A percentile compares a stretch with the other conserved stretches of the same genome.
These are phyloP conservation scores for Noctua janthina DNA, from an alignment of 2,888 invertebrate genomes.

Conservation along the genomic window DNA sequence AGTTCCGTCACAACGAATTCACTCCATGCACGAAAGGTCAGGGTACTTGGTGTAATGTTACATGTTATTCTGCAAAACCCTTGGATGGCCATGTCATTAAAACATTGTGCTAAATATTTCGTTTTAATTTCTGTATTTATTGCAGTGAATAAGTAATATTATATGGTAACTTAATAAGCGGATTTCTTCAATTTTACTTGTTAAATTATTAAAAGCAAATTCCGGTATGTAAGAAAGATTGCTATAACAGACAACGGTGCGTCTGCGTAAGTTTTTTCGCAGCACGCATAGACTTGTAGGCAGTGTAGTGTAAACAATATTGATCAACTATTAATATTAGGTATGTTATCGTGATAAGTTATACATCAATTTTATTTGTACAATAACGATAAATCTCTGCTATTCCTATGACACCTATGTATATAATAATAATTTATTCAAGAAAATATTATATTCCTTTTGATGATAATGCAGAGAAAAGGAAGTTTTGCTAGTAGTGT, in stretches of 20 bases:
- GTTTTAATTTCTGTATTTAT: not conserved
- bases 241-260: not conserved
- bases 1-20: slow-evolving; percentile 23
- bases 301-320: slow-evolving; percentile 20
- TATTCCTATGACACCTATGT: slow-evolving; percentile 52
- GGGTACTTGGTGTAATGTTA: not conserved
- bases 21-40: slow-evolving; percentile 19
- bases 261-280: not conserved
- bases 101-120: not conserved
- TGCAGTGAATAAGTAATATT: not conserved
- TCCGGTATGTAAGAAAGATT: not conserved
- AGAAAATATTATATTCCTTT: slow-evolving; percentile 17
- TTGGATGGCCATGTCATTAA: not conserved
- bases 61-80: not conserved
- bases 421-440: slow-evolving; percentile 23
- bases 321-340: slow-evolving; percentile 28
- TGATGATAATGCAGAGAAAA: slow-evolving; percentile 6
- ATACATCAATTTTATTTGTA: slow-evolving; percentile 47
- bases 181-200: not conserved
- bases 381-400: slow-evolving; percentile 46
- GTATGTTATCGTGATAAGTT: slow-evolving; percentile 39
- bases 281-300: not conserved
- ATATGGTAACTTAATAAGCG: slow-evolving; percentile 8
- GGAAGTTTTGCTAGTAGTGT: slow-evolving; percentile 1
- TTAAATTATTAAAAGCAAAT: not conserved